Evolutionary conservation across 2,888 invertebrate species (phyloP).

Genomic region (Iphiclides podalirius): DNA sequence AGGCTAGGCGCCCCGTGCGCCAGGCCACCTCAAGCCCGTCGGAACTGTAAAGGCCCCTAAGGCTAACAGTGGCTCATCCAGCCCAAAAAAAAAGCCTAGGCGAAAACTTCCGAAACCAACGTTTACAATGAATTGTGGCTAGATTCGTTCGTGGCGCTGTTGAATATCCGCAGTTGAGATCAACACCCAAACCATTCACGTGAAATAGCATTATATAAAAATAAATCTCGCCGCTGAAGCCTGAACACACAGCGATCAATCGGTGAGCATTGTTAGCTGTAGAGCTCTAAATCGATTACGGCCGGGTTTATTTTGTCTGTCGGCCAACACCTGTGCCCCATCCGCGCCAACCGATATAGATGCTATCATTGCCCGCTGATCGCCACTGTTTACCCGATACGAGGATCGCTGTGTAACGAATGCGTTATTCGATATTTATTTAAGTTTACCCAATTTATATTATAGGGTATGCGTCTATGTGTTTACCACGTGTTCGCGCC

Average conservation of each 20-base stretch:
- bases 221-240: slow-evolving; percentile 22
- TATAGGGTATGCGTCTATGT: slow-evolving; percentile 6
- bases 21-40: too few relatives aligned
- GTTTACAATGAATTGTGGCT: too few relatives aligned
- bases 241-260: slow-evolving; percentile 33
- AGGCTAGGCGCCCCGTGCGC: too few relatives aligned
- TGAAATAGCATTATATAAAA: slow-evolving; percentile 20
- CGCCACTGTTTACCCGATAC: slow-evolving; percentile 48
- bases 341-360: slow-evolving; percentile 69
- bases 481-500: slow-evolving; percentile 14
- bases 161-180: too few relatives aligned
- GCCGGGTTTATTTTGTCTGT: slow-evolving; percentile 72
- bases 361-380: slow-evolving; percentile 55
- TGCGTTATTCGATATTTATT: slow-evolving; percentile 35
- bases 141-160: too few relatives aligned
- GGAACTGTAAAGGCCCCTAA: too few relatives aligned
- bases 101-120: too few relatives aligned
- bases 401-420: slow-evolving; percentile 42
- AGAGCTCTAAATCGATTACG: slow-evolving; percentile 71
- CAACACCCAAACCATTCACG: too few relatives aligned
- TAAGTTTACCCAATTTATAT: slow-evolving; percentile 18
- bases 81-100: too few relatives aligned
- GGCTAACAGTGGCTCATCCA: too few relatives aligned
- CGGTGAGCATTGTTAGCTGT: slow-evolving; percentile 55
- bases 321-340: slow-evolving; percentile 63